Evolutionary conservation across 2,797 vertebrate genomes (phyloP), one percentile per base, ranked within the genome.

Genomic region (Galagoides demidoff): DNA sequence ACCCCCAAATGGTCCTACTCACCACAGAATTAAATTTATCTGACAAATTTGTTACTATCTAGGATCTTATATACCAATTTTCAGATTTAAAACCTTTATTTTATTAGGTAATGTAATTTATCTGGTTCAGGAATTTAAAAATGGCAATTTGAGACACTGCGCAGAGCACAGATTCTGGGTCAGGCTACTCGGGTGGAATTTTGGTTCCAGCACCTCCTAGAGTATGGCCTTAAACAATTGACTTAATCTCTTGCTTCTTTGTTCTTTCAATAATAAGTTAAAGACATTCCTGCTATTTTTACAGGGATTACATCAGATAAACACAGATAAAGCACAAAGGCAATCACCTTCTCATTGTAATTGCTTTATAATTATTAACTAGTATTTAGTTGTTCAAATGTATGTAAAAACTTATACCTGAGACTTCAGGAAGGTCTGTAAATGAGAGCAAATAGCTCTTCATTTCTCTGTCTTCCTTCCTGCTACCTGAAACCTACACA

Each of bases 161-260:
- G 77, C n/a, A 90, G 82, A 82, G 43, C 34, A 85, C 49, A 82
- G 12, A 85, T 63, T 68, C 16, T 85, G 23, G 16, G 20, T 17
- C 59, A 81, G 1, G 2, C 0, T 55, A 2, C 1, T 29, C 45
- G 14, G 2, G 3, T 25, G 43, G 20, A 95, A 83, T 55, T 7
- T 6, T 64, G 43, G 0, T 29, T 55, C 39, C 27, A 37, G 2
- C 10, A 64, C 12, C 37, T 83, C 68, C 37, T 70, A 85, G 22
- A 37, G 14, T 13, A 17, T 64, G 20, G 4, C 19, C 20, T 90
- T 71, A 39, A 73, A 11, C 3, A 82, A 79, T 3, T 19, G 39
- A 43, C 22, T 59, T 79, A 52, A 23, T 2, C 4, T 94, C 16
- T 86, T 43, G 89, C 13, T 61, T 57, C 22, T 20, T n/a, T 59